These are phyloP conservation scores for Melipona bicolor DNA, from an alignment of 2,888 invertebrate genomes.

Conservation along the genomic window DNA sequence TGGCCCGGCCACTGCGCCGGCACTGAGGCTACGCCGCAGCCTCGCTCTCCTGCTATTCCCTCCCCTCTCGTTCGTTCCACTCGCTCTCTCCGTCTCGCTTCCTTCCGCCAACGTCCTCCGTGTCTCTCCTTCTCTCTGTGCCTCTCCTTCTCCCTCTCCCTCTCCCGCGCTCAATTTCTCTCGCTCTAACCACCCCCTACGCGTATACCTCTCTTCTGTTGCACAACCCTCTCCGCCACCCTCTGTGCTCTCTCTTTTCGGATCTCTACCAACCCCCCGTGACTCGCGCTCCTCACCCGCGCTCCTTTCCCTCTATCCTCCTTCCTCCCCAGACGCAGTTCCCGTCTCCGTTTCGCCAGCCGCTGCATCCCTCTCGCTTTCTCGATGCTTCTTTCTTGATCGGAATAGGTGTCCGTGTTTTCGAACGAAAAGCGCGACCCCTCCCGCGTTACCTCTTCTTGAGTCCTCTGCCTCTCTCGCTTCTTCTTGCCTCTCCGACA, in stretches of 20 bases:
- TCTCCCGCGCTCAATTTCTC: conserved; percentile 25
- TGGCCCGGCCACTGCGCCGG: conserved; percentile 84
- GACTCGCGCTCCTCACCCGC: conserved; percentile 25
- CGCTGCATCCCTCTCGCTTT: conserved; percentile 35
- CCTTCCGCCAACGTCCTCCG: conserved; percentile 16
- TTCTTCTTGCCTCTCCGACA: background rate
- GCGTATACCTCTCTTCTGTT: conserved; percentile 12
- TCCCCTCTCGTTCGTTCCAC: conserved; percentile 36
- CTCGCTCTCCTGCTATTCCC: conserved; percentile 82
- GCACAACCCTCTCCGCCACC: background rate
- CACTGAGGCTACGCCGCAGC: conserved; percentile 83
- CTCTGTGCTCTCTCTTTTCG: conserved; percentile 34
- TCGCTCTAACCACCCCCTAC: conserved; percentile 10
- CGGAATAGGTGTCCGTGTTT: conserved; percentile 56
- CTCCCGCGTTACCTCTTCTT: background rate
- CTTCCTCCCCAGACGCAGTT: conserved; percentile 23
- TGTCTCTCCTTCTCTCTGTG: conserved; percentile 30
- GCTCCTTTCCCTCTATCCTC: background rate
- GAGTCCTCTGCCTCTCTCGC: background rate
- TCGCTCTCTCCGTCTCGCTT: conserved; percentile 36
- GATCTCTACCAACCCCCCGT: conserved; percentile 36
- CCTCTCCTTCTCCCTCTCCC: conserved; percentile 27
- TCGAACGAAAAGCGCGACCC: conserved; percentile 28
- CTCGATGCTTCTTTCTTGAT: conserved; percentile 50
- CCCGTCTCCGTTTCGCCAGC: conserved; percentile 13